Conservation (phyloP, 2,888 invertebrate genomes). For the Phyto melanocephala region DNA sequence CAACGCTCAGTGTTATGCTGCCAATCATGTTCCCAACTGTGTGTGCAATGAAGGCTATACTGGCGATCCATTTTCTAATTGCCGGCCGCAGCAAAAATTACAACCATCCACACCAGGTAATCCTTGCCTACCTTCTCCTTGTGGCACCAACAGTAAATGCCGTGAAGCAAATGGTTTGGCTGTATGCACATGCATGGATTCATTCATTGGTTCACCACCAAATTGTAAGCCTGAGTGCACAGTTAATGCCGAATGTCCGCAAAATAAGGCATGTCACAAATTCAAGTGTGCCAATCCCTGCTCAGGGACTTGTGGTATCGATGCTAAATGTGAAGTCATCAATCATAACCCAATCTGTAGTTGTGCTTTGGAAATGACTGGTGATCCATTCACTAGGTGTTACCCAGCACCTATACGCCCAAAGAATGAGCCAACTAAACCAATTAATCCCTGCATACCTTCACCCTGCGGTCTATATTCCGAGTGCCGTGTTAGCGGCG, state of each 20-base stretch:
- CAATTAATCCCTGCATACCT: slow-evolving; percentile 84
- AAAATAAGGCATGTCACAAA: slow-evolving; percentile 88
- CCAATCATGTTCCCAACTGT: slow-evolving; percentile 92
- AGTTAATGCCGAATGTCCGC: slow-evolving; percentile 89
- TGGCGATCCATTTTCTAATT: slow-evolving; percentile 86
- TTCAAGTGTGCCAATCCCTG: slow-evolving; percentile 91
- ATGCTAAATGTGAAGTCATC: slow-evolving; percentile 88
- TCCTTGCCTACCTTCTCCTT: slow-evolving; percentile 88
- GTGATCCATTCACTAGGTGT: slow-evolving; percentile 90
- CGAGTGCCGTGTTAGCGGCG: slow-evolving; percentile 82
- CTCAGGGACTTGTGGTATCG: slow-evolving; percentile 88
- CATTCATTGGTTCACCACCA: slow-evolving; percentile 88
- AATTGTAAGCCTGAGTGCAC: slow-evolving; percentile 91
- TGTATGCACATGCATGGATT: slow-evolving; percentile 87
- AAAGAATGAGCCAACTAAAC: slow-evolving; percentile 69
- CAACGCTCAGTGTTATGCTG: slow-evolving; percentile 89
- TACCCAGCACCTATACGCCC: slow-evolving; percentile 79
- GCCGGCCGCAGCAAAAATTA: slow-evolving; percentile 75
- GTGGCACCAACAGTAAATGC: slow-evolving; percentile 90
- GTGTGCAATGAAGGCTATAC: slow-evolving; percentile 86
- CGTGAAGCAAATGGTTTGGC: slow-evolving; percentile 85
- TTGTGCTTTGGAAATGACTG: slow-evolving; percentile 86
- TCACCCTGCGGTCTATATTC: slow-evolving; percentile 86
- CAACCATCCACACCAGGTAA: slow-evolving; percentile 70
- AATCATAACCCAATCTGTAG: slow-evolving; percentile 91